Evolutionary conservation across 2,797 vertebrate genomes (phyloP).

Genomic region (Oryzias sinensis): DNA sequence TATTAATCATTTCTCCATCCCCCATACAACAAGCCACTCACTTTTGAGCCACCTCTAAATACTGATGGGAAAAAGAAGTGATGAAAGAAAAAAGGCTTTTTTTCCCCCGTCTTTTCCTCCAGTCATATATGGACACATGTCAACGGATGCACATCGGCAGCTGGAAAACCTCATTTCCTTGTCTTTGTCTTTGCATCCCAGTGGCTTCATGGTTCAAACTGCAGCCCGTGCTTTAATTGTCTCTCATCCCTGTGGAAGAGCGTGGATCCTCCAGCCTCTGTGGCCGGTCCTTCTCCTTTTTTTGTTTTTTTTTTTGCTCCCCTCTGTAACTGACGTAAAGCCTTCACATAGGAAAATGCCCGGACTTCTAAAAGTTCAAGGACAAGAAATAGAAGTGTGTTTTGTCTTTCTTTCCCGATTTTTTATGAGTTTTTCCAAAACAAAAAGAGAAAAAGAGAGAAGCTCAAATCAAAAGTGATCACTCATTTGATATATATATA

Average conservation of each 20-base stretch:
- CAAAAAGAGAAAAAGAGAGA: slow-evolving; percentile 3
- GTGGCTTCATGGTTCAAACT: slow-evolving; percentile 56
- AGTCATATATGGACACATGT: slow-evolving; percentile 3
- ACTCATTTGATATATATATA: slow-evolving; percentile 24
- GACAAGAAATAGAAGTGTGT: slow-evolving; percentile 10
- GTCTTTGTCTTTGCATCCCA: slow-evolving; percentile 33
- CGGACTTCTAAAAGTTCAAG: slow-evolving; percentile 26
- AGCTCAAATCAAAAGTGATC: slow-evolving; percentile 61
- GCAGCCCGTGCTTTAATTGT: slow-evolving; percentile 65
- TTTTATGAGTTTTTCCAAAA: background rate
- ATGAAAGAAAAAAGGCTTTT: slow-evolving; percentile 12
- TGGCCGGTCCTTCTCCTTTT: slow-evolving; percentile 38
- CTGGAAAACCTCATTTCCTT: slow-evolving; percentile 2
- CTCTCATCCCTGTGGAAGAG: slow-evolving; percentile 72
- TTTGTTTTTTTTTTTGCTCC: background rate
- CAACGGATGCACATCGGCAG: slow-evolving; percentile 23
- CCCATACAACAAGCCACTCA: slow-evolving; percentile 45
- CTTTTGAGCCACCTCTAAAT: slow-evolving; percentile 48
- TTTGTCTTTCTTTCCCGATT: background rate
- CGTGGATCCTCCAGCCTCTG: slow-evolving; percentile 52
- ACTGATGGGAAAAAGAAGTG: slow-evolving; percentile 32
- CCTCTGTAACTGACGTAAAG: slow-evolving; percentile 6
- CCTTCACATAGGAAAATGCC: slow-evolving; percentile 9
- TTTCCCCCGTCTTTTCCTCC: slow-evolving; percentile 6
- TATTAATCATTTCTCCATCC: slow-evolving; percentile 66